A percentile compares a stretch with the other conserved stretches of the same genome.
These are phyloP conservation scores for Alviniconcha strummeri DNA, from an alignment of 2,888 invertebrate genomes.

Conservation along the genomic window DNA sequence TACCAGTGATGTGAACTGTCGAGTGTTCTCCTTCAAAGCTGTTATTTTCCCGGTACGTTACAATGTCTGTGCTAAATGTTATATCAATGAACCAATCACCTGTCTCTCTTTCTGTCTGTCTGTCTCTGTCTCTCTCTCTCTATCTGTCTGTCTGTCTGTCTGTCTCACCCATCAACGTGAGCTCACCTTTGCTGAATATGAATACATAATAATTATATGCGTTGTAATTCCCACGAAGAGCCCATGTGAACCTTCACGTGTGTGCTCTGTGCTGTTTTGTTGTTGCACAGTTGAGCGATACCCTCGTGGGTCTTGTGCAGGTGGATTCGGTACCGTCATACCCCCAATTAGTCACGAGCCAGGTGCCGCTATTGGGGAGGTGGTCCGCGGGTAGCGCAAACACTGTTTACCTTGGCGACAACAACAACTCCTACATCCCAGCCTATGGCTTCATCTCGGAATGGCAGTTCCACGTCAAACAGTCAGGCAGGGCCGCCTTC, in stretches of 20 bases:
- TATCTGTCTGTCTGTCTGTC: background rate
- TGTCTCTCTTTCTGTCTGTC: background rate
- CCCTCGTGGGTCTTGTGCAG: background rate
- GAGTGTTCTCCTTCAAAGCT: constrained; percentile 11
- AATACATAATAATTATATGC: background rate
- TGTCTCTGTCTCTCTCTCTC: background rate
- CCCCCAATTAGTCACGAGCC: background rate
- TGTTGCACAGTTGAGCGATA: too few species aligned
- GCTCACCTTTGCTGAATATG: background rate
- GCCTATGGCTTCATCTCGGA: background rate
- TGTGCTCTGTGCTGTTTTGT: too few species aligned
- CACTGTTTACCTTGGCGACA: background rate
- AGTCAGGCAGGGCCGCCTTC: background rate
- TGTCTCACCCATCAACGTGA: background rate
- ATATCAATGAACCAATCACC: too few species aligned
- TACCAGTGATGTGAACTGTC: background rate
- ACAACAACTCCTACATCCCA: background rate
- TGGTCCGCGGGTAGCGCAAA: background rate
- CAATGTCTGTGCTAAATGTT: too few species aligned
- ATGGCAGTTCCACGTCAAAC: background rate
- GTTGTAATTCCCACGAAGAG: background rate
- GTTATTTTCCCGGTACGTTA: constrained; percentile 13
- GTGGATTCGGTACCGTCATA: background rate
- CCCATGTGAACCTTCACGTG: background rate
- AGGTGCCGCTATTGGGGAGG: background rate